phyloP scores from a whole-genome alignment of 2,888 invertebrate genomes.

The Listrodromus nycthemerus region DNA sequence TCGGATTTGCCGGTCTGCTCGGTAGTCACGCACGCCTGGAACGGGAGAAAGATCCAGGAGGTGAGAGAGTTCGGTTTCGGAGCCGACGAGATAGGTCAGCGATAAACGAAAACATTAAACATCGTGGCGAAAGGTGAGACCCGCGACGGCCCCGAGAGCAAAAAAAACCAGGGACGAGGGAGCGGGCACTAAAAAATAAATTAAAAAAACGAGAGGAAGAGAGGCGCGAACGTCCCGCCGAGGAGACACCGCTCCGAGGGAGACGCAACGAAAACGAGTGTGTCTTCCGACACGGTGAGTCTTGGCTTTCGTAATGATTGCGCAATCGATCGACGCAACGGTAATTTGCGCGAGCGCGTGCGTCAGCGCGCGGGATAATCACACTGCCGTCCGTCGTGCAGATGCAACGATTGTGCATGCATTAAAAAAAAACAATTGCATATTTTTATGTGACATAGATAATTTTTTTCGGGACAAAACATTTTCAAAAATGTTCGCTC shows the following conservation, averaged over 20 bases:
- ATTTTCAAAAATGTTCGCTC: no score
- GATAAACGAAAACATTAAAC: constrained; percentile 53
- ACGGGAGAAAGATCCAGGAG: constrained; percentile 35
- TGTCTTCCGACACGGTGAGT: constrained; percentile 27
- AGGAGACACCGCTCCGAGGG: constrained; percentile 23
- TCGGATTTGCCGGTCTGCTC: neutral
- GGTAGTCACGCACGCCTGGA: constrained; percentile 53
- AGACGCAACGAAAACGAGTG: constrained; percentile 59
- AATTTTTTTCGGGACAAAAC: no score
- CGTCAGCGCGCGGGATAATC: neutral
- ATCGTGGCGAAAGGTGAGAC: constrained; percentile 28
- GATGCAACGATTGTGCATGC: neutral
- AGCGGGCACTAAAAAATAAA: constrained; percentile 22
- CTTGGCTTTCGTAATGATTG: constrained; percentile 54
- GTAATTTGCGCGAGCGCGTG: constrained; percentile 28
- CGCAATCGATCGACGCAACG: constrained; percentile 50
- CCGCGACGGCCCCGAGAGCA: constrained; percentile 8
- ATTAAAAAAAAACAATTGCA: neutral
- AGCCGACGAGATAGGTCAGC: constrained; percentile 40
- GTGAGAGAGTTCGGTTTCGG: constrained; percentile 51
- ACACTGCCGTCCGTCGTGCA: neutral
- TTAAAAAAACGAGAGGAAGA: constrained; percentile 51
- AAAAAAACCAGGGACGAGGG: constrained; percentile 42
- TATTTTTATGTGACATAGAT: no score
- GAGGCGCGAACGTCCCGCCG: constrained; percentile 40